Percentiles rank a stretch among this genome's conserved stretches.
Evolutionary conservation across 2,888 invertebrate genomes (phyloP).

Genomic region (Physocephala rufipes): DNA sequence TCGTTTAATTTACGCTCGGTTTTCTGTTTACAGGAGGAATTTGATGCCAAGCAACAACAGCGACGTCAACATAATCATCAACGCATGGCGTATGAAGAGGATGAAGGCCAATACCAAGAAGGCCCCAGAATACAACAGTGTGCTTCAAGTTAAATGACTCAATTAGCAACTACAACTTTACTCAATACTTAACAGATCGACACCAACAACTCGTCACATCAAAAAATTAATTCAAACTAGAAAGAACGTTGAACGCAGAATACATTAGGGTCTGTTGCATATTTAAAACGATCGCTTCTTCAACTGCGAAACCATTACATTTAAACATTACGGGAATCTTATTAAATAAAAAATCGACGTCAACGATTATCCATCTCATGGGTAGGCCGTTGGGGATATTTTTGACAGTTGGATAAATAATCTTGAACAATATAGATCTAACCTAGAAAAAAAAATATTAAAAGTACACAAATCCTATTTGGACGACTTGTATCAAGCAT

Average conservation of each 20-base stretch:
- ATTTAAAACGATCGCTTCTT: conserved; percentile 2
- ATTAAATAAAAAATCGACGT: conserved; percentile 9
- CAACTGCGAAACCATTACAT: conserved; percentile 7
- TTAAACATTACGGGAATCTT: not conserved
- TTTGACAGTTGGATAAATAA: conserved; percentile 33
- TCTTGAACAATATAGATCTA: conserved; percentile 32
- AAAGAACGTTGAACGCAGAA: conserved; percentile 5
- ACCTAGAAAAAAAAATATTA: conserved; percentile 25
- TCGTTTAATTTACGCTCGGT: not conserved
- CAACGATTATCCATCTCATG: not conserved
- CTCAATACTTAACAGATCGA: conserved; percentile 26
- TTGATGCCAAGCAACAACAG: conserved; percentile 81
- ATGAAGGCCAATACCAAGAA: conserved; percentile 75
- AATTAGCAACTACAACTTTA: conserved; percentile 26
- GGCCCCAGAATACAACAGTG: conserved; percentile 80
- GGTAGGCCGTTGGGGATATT: conserved; percentile 17
- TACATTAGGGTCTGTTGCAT: conserved; percentile 18
- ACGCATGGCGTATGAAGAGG: conserved; percentile 77
- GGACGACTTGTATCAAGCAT: not conserved
- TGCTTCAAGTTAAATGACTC: conserved; percentile 73
- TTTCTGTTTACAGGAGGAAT: conserved; percentile 68
- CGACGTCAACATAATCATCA: conserved; percentile 73
- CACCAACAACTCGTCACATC: conserved; percentile 26
- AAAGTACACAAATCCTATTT: conserved; percentile 16
- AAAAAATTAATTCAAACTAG: conserved; percentile 7